Base-by-base conservation (phyloP, 2,888 invertebrate genomes). In the Synanthedon andrenaeformis region DNA sequence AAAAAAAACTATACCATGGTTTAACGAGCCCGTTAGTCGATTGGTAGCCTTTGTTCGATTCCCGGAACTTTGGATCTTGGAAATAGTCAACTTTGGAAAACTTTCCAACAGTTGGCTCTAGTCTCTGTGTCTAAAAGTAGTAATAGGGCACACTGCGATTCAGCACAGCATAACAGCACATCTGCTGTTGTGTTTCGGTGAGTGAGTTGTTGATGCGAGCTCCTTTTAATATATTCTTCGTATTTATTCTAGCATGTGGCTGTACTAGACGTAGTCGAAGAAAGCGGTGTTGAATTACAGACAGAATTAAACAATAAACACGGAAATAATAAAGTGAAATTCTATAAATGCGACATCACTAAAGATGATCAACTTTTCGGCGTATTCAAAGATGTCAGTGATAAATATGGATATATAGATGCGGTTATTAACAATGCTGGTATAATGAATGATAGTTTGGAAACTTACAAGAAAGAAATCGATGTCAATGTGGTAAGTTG, bases 361-460 rank as follows among this genome's bases (percentile, higher is more conserved):
- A 35, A 55, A 11, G 58, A 58, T 3, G 54, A 54, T 3, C 45
- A 55, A 42, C 51, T 58, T 4, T 51, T 53, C 28, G 42, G 48
- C 8, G 58, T 54, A 3, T 56, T 53, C 35, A 56, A 58, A 11
- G 41, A 6, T 10, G 51, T 51, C 6, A 28, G 51, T 1, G 50
- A 56, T 10, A n/a, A 55, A 10, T 13, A 58, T 4, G 53, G 52
- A n/a, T 48, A 52, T 19, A 51, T 58, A 3, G 58, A 58, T 48
- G 53, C 51, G 11, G 56, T 58, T 3, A 53, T 58, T 19, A 58
- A 58, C 50, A 58, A 58, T 45, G 58, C 58, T 35, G 58, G 55
- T 10, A 52, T 58, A 8, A 55, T 56, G 56, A 58, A 58, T 50
- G 58, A 58, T 50, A 53, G 55, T 13, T 17, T 5, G n/a, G 13